phyloP scores from a whole-genome alignment of 2,888 invertebrate genomes.

The Leptopilina drosophilae region DNA sequence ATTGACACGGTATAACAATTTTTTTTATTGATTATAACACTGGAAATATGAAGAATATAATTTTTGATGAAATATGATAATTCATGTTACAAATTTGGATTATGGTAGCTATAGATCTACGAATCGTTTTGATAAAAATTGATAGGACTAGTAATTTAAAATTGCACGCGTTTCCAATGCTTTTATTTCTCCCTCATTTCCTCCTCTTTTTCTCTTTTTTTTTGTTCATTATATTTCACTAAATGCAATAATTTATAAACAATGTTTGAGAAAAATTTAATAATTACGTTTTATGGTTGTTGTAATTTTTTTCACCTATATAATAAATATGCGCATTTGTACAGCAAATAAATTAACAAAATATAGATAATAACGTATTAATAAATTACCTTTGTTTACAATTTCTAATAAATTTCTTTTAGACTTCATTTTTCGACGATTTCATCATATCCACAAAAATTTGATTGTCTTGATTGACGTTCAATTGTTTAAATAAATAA shows the following conservation, averaged over 20 bases:
- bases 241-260: constrained; percentile 43
- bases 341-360: constrained; percentile 49
- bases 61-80: constrained; percentile 73
- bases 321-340: constrained; percentile 46
- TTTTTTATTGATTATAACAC: constrained; percentile 74
- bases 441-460: constrained; percentile 60
- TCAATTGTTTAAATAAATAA: constrained; percentile 42
- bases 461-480: constrained; percentile 66
- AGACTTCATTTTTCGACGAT: constrained; percentile 52
- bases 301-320: background rate
- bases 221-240: background rate
- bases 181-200: background rate
- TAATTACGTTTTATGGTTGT: constrained; percentile 38
- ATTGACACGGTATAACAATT: constrained; percentile 73
- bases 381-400: constrained; percentile 40
- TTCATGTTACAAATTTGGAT: constrained; percentile 73
- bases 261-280: constrained; percentile 37
- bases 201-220: no score
- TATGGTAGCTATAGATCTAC: constrained; percentile 67
- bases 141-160: constrained; percentile 64
- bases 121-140: constrained; percentile 68
- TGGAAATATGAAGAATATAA: constrained; percentile 76
- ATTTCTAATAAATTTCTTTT: constrained; percentile 39
- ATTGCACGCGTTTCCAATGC: constrained; percentile 51
- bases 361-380: constrained; percentile 51